Base-by-base conservation (phyloP, 2,888 invertebrate genomes). In the Petrolisthes cinctipes region DNA sequence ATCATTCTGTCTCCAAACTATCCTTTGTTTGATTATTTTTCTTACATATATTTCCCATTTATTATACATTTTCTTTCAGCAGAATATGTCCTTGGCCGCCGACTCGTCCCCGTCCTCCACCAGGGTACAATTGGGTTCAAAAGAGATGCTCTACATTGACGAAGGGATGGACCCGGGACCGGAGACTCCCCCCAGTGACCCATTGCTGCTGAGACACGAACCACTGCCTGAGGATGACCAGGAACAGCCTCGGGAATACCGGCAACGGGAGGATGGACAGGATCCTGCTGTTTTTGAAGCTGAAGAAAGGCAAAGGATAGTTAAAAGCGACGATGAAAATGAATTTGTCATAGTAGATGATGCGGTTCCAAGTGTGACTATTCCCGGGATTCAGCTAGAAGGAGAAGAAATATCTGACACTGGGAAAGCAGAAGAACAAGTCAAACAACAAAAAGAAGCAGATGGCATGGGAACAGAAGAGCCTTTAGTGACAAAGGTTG, bases 81-180 rank as follows among this genome's bases (percentile, higher is more conserved):
- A 54, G 4, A 61, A 23, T 4, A 20, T 23, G 53, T 37, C 68
- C 20, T 1, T 37, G 20, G 66, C 66, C 37, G 37, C 37, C 6
- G 85, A 85, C 53, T 78, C 53, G 4, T 82, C 85, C 20, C 79
- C 79, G 5, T 85, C 85, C 4, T 85, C 85, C 5, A 79, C 79
- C 53, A 78, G 68, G 71, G 85, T 85, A 4, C 78, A 85, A 0
- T 57, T 54, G 20, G 79, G 85, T 17, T 85, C 85, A 20, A 79
- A 51, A 4, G 20, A 20, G 17, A 53, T 79, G 68, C 14, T 78
- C 53, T 54, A 54, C 71, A 23, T 85, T 4, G 85, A 85, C 68
- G 85, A 85, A 5, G 85, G 79, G 11, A 20, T 51, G 0, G 53
- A 17, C 51, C n/a, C 6, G 4, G 78, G 66, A 9, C 11, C 23